A percentile compares a stretch with the other conserved stretches of the same genome.
These are phyloP conservation scores for Oncorhynchus masou DNA, from an alignment of 2,113 vertebrate genomes.

Conservation along the genomic window DNA sequence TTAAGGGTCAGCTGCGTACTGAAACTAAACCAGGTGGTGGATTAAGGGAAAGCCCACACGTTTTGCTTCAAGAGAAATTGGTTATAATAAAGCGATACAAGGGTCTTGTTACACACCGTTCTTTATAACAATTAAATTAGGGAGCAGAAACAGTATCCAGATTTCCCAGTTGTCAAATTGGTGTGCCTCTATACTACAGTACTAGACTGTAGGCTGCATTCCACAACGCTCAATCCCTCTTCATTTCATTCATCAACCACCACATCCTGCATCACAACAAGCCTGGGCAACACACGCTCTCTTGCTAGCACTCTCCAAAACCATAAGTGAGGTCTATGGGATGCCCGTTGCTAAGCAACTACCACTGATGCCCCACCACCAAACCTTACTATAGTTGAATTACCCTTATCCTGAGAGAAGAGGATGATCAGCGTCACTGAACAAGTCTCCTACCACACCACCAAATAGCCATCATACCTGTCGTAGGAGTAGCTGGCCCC, in stretches of 20 bases:
- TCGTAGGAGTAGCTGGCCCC: constrained; percentile 80
- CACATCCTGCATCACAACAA: not conserved
- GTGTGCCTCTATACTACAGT: no score
- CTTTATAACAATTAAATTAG: not conserved
- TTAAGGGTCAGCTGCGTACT: no score
- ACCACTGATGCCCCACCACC: not conserved
- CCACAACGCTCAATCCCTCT: not conserved
- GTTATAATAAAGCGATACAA: not conserved
- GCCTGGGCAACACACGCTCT: not conserved
- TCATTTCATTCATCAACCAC: not conserved
- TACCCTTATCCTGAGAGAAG: not conserved
- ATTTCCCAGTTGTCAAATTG: not conserved
- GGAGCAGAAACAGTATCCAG: not conserved
- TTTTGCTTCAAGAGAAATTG: not conserved
- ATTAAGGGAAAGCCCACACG: not conserved
- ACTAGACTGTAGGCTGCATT: no score
- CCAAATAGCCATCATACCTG: constrained; percentile 75
- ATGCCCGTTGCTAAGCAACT: not conserved
- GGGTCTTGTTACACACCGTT: not conserved
- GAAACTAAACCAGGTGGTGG: not conserved
- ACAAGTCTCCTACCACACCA: not conserved
- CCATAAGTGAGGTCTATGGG: not conserved
- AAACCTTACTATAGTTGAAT: not conserved
- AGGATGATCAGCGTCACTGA: not conserved
- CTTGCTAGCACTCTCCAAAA: not conserved